Evolutionary conservation across 2,888 invertebrate genomes (phyloP).

Genomic region (Drosophila mayaguana): DNA sequence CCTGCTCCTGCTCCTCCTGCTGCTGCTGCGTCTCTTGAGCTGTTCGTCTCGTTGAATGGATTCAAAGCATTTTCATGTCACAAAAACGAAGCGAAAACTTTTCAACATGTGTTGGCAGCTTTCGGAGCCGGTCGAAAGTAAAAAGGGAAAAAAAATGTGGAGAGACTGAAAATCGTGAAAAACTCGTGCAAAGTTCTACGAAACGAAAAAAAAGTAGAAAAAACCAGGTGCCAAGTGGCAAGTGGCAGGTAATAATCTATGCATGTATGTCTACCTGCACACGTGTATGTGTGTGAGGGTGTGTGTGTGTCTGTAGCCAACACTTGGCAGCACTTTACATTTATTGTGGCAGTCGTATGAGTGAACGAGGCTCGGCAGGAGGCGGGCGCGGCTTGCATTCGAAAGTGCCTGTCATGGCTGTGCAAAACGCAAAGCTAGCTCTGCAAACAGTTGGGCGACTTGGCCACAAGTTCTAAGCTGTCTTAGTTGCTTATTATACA

Average conservation of each 20-base stretch:
- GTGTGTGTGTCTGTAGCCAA: constrained; percentile 49
- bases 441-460: constrained; percentile 68
- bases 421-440: constrained; percentile 52
- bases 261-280: constrained; percentile 60
- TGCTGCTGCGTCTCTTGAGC: constrained; percentile 24
- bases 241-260: constrained; percentile 81
- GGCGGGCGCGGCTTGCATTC: constrained; percentile 51
- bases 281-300: constrained; percentile 16
- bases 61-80: constrained; percentile 79
- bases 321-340: constrained; percentile 80
- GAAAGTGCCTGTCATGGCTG: constrained; percentile 77
- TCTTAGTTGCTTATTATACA: constrained; percentile 81
- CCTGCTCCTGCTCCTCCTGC: not conserved
- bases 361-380: not conserved
- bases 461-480: constrained; percentile 78
- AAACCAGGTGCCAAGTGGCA: constrained; percentile 78
- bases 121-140: constrained; percentile 45
- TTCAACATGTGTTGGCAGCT: constrained; percentile 80
- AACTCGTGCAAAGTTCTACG: constrained; percentile 68
- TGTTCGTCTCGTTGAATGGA: constrained; percentile 69
- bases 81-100: constrained; percentile 75
- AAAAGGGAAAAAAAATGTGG: constrained; percentile 6
- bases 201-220: constrained; percentile 12
- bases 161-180: constrained; percentile 53
- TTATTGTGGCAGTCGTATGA: constrained; percentile 71